Base-by-base conservation (phyloP, 2,888 invertebrate species). In the Mythimna loreyi region DNA sequence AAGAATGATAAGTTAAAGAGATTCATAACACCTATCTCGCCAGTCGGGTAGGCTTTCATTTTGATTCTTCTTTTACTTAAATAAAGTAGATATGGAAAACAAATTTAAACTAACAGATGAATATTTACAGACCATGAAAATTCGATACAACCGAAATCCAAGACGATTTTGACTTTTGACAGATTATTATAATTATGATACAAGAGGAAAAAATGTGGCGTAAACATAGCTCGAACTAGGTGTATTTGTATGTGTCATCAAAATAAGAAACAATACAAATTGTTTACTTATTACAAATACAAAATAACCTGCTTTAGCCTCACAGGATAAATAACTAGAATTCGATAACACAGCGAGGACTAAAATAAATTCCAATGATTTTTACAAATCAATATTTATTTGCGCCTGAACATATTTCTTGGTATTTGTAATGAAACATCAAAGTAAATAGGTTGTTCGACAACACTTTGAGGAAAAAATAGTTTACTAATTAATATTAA, bases 271-370 rank as follows among this genome's bases (percentile, higher is more conserved):
- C 67, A 55, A 59, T 56, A 47, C 25, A 1, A 33, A n/a, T 59
- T 61, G 33, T 73, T 45, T 50, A 47, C 45, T 21, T 11, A 8
- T 36, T 13, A 25, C 45, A 62, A 52, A 47, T 59, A 66, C 50
- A 67, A 23, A 7, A 28, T 43, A 11, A 49, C 16, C 25, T 25
- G 40, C 9, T 28, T 62, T 55, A 63, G 30, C 68, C 52, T 52
- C n/a, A 52, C 3, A 63, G 76, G 62, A 68, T 56, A 79, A 62
- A 53, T 62, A 43, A 52, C 13, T 3, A 21, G 47, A 63, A 63
- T 60, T 56, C 13, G 40, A 60, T 52, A 50, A 50, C 45, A 45
- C 40, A 28, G 30, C 16, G 25, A 16, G 11, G 11, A 64, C 11
- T 58, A 55, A 57, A 16, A n/a, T 30, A 9, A 52, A 61, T 73